Evolutionary conservation across 2,797 vertebrate species (phyloP), one percentile per base, ranked within the genome.

Genomic region (Balearica regulorum): DNA sequence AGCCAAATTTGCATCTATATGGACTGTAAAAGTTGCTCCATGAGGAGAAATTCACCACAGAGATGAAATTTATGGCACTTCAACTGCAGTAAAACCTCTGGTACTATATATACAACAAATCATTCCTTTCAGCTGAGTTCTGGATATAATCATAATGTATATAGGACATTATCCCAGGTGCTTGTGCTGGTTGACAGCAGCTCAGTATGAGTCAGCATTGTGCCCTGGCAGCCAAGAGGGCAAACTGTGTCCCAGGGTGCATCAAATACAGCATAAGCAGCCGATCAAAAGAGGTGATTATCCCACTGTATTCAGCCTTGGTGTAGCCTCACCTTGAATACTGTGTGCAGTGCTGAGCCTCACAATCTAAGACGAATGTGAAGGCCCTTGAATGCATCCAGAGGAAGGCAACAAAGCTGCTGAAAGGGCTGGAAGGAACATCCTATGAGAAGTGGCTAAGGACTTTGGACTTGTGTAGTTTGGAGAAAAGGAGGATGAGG

Each of bases 271-370:
- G 31, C 1, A 24, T 16, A 31, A 33, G 13, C 69, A 57, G 37
- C 9, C 1, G 0, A 62, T 13, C 43, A 31, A 29, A 21, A 76
- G 37, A 37, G 41, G 28, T 2, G 10, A 19, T 14, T 26, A 28
- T 16, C 22, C 33, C 0, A 0, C 60, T 49, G 41, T 19, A 17
- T 44, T 37, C 9, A n/a, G 16, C 1, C 0, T 1, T 33, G 26
- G n/a, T 20, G 31, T 2, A 1, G 29, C 17, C 39, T 53, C 41
- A 61, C 24, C 44, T 33, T 2, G 24, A 44, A 8, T 7, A 19
- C 31, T 1, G 21, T 3, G 17, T 55, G 26, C 41, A 37, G 22
- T 43, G 76, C 35, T 6, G 12, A 62, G 21, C 4, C 7, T 17
- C 18, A 11, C 25, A 35, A 8, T 13, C 51, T 43, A 28, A 82